Conservation (phyloP, 2,113 vertebrate genomes). For the Hystrix cristata region DNA sequence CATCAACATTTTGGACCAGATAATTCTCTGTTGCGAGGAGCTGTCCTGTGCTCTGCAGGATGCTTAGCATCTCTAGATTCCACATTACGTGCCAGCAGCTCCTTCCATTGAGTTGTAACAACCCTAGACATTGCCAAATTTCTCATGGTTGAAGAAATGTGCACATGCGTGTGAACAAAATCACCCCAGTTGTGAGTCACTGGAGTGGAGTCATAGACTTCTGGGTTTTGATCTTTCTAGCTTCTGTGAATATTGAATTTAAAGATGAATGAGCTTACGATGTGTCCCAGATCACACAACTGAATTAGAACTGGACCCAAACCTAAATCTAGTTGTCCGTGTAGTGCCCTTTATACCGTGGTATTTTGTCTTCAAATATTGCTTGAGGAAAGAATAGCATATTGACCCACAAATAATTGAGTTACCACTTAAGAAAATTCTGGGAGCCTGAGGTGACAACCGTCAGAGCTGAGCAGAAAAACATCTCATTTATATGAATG, state of each 20-base stretch:
- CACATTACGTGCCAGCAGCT: background rate
- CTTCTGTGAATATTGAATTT: background rate
- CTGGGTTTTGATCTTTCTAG: background rate
- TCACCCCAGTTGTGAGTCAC: background rate
- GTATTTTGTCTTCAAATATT: background rate
- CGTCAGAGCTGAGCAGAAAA: background rate
- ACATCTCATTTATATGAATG: constrained; percentile 2
- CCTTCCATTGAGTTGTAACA: background rate
- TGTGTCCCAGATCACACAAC: background rate
- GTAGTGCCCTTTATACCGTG: background rate
- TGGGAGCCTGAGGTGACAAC: background rate
- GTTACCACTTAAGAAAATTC: background rate
- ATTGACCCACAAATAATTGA: background rate
- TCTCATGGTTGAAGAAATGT: background rate
- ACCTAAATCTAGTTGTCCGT: background rate
- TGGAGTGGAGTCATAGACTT: background rate
- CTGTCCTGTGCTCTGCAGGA: background rate
- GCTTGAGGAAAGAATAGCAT: background rate
- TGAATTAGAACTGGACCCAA: background rate
- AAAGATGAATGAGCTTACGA: background rate
- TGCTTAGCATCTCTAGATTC: background rate
- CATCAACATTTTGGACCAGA: background rate
- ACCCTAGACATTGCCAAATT: background rate
- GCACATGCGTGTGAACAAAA: background rate
- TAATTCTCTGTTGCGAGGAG: background rate